These are phyloP conservation scores for Lampris incognitus DNA, from an alignment of 2,113 vertebrate species.

Conservation along the genomic window DNA sequence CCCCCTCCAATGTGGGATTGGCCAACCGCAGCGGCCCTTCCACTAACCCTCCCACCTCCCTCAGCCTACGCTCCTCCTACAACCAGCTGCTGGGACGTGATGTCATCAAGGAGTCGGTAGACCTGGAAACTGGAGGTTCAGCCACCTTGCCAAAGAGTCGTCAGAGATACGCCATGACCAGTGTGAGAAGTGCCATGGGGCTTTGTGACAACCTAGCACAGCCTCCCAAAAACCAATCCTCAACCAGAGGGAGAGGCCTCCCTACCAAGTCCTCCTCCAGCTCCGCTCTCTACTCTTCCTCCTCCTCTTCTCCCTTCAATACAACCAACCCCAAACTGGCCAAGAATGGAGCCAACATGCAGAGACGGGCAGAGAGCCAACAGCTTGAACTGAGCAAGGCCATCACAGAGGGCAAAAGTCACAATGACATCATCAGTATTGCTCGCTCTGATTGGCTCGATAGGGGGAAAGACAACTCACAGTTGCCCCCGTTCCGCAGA, in stretches of 20 bases:
- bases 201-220: conserved; percentile 86
- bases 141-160: conserved; percentile 92
- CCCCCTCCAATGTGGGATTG: conserved; percentile 83
- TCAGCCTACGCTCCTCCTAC: conserved; percentile 93
- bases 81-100: conserved; percentile 93
- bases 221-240: conserved; percentile 71
- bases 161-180: conserved; percentile 91
- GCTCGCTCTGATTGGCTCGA: conserved; percentile 90
- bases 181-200: conserved; percentile 91
- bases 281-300: conserved; percentile 77
- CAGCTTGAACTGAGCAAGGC: conserved; percentile 87
- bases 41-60: conserved; percentile 89
- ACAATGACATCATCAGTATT: conserved; percentile 69
- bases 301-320: conserved; percentile 72
- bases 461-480: conserved; percentile 85
- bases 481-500: conserved; percentile 80
- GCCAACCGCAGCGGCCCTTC: conserved; percentile 84
- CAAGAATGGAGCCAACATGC: conserved; percentile 98
- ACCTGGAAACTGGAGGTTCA: conserved; percentile 84
- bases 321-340: conserved; percentile 93
- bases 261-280: conserved; percentile 83
- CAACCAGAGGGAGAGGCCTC: conserved; percentile 78
- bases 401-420: conserved; percentile 84
- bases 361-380: conserved; percentile 92
- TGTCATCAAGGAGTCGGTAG: conserved; percentile 85